phyloP scores from a whole-genome alignment of 92 coral and sea anemone genomes.

The Anthopleura xanthogrammica region DNA sequence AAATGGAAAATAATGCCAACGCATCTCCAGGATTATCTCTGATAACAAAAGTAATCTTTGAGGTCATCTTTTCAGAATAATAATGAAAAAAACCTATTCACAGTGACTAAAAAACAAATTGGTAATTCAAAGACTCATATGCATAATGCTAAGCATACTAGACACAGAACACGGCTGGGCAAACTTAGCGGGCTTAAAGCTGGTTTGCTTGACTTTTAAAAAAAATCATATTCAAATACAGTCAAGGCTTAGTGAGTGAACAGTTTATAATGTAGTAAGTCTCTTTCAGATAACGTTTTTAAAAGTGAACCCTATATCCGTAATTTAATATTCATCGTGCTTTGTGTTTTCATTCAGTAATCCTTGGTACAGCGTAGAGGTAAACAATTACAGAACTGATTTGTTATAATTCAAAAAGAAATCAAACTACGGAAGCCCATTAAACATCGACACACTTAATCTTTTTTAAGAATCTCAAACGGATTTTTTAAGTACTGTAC shows the following conservation, averaged over 20 bases:
- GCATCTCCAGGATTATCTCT: neutral
- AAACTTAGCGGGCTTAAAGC: neutral
- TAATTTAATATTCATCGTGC: constrained; percentile 1
- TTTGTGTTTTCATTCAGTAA: neutral
- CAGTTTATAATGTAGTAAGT: neutral
- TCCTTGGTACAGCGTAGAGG: neutral
- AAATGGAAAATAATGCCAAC: neutral
- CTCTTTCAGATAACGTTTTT: neutral
- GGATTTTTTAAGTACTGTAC: neutral
- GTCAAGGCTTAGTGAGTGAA: neutral
- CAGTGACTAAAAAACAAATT: neutral
- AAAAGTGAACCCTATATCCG: neutral
- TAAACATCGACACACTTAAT: constrained; percentile 5
- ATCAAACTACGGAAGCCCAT: neutral
- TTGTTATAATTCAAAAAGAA: neutral
- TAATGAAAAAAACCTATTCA: neutral
- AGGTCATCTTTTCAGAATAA: neutral
- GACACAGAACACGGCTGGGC: neutral
- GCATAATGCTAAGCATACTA: neutral
- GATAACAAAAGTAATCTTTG: constrained; percentile 6
- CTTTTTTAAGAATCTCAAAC: neutral
- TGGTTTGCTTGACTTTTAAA: neutral
- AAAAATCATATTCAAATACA: neutral
- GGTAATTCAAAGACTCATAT: neutral
- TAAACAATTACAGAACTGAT: constrained; percentile 2